phyloP scores from a whole-genome alignment of 2,113 vertebrate genomes.

The Paramormyrops kingsleyae region DNA sequence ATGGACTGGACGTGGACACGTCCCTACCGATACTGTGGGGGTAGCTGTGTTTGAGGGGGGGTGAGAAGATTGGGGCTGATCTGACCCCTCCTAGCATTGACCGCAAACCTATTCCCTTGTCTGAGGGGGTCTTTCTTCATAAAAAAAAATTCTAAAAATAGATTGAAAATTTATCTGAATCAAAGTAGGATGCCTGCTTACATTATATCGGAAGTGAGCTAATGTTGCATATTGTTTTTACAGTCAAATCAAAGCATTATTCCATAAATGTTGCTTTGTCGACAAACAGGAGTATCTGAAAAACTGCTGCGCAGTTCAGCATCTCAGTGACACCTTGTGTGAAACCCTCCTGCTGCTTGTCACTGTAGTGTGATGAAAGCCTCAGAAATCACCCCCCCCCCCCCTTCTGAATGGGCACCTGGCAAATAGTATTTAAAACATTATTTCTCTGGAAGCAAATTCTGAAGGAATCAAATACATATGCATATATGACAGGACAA shows the following conservation, averaged over 20 bases:
- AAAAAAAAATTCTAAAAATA: background rate
- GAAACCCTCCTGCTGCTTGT: background rate
- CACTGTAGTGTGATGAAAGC: background rate
- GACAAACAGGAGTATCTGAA: background rate
- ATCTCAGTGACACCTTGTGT: background rate
- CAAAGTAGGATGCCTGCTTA: background rate
- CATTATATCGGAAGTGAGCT: background rate
- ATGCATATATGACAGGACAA: background rate
- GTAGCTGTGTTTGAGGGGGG: background rate
- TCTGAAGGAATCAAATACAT: background rate
- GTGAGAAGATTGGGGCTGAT: background rate
- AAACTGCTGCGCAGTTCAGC: background rate
- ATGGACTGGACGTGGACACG: background rate
- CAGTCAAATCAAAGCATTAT: background rate
- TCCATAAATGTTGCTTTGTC: background rate
- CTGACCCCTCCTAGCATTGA: background rate
- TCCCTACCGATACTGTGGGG: background rate
- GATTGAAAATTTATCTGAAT: background rate
- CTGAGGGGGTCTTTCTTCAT: background rate
- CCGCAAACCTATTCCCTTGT: background rate
- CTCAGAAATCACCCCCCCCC: background rate
- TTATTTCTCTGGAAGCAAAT: background rate
- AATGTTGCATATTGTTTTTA: background rate
- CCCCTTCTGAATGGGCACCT: background rate
- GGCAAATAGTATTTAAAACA: slow-evolving; percentile 3